phyloP scores from a whole-genome alignment of 2,888 invertebrate species.

The Hemaris fuciformis region DNA sequence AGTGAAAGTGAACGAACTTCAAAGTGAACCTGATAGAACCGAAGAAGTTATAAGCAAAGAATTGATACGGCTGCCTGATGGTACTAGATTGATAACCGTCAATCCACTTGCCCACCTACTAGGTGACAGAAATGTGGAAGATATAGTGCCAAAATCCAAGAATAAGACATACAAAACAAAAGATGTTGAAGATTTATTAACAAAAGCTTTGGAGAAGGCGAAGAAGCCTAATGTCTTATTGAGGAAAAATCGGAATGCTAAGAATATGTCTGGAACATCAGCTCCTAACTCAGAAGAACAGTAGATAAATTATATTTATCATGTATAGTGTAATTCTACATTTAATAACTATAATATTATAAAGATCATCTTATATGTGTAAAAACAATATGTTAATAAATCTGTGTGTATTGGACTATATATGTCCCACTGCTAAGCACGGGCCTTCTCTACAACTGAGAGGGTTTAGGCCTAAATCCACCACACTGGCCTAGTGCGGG shows the following conservation, averaged over 20 bases:
- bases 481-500: too few relatives aligned
- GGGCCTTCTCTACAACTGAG: too few relatives aligned
- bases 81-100: constrained; percentile 55
- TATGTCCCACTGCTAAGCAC: too few relatives aligned
- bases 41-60: constrained; percentile 7
- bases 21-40: constrained; percentile 20
- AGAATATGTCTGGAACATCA: too few relatives aligned
- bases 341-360: too few relatives aligned
- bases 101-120: constrained; percentile 68
- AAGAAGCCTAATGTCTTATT: not conserved
- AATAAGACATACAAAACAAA: constrained; percentile 54
- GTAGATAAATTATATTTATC: too few relatives aligned
- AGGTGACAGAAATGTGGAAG: constrained; percentile 39
- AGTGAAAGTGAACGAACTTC: constrained; percentile 53
- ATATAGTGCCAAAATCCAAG: constrained; percentile 33
- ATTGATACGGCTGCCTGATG: constrained; percentile 49
- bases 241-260: not conserved
- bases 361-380: too few relatives aligned
- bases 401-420: too few relatives aligned
- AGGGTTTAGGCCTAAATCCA: too few relatives aligned
- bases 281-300: too few relatives aligned
- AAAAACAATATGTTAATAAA: too few relatives aligned
- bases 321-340: too few relatives aligned
- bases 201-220: constrained; percentile 42
- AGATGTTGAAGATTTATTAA: constrained; percentile 50